A percentile compares a stretch with the other conserved stretches of the same genome.
These are phyloP conservation scores for Orcinus orca DNA, from an alignment of 2,113 vertebrate species.

Conservation along the genomic window DNA sequence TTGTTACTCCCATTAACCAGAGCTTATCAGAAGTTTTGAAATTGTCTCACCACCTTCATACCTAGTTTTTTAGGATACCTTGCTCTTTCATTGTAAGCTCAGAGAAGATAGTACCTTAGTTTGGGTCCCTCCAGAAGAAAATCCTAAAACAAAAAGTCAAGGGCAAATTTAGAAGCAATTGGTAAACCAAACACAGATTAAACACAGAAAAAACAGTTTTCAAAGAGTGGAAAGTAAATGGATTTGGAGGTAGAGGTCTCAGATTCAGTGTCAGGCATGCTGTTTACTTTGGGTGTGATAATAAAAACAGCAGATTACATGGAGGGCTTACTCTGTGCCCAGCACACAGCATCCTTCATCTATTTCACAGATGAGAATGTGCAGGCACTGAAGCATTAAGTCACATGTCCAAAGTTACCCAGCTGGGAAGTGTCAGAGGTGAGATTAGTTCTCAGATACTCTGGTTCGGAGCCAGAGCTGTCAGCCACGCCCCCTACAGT, in stretches of 20 bases:
- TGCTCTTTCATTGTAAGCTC: background rate
- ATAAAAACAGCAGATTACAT: background rate
- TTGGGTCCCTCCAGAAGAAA: background rate
- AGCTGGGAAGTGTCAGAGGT: background rate
- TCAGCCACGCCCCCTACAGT: too few species aligned
- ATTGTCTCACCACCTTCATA: background rate
- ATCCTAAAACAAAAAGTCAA: background rate
- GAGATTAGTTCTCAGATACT: background rate
- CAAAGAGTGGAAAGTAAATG: background rate
- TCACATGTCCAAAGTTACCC: too few species aligned
- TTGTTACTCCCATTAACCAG: background rate
- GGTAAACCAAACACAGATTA: background rate
- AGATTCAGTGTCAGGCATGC: background rate
- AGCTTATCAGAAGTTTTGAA: background rate
- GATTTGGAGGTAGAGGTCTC: background rate
- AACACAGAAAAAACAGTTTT: background rate
- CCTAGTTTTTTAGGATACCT: background rate
- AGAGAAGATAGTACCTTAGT: background rate
- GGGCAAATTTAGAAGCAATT: background rate
- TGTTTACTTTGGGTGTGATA: background rate
- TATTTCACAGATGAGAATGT: background rate
- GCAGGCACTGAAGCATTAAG: background rate
- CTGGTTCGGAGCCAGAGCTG: background rate
- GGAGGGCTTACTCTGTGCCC: background rate
- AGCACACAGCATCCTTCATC: rapidly evolving